Percentiles rank a stretch among this genome's conserved stretches.
These are phyloP conservation scores for Unio delphinus DNA, from an alignment of 2,888 invertebrate species.

Conservation along the genomic window DNA sequence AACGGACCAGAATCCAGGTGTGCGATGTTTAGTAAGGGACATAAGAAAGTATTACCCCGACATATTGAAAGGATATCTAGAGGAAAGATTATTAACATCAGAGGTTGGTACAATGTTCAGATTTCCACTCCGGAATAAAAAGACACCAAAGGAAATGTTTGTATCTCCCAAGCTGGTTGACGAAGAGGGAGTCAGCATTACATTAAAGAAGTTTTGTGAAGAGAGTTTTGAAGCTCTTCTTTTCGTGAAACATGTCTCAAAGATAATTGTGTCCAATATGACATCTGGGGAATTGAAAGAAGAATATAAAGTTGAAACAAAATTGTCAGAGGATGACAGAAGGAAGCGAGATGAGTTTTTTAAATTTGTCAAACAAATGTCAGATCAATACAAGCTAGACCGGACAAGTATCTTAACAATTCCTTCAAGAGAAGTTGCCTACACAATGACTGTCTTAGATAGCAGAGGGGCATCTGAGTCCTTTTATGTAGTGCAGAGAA, in stretches of 20 bases:
- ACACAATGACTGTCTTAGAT: constrained; percentile 15
- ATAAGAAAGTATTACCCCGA: constrained; percentile 39
- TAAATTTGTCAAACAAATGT: constrained; percentile 1
- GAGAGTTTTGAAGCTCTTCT: constrained; percentile 55
- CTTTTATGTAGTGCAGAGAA: constrained; percentile 31
- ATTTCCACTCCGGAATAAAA: constrained; percentile 55
- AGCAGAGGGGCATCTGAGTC: constrained; percentile 2
- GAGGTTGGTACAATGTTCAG: constrained; percentile 58
- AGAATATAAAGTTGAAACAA: constrained; percentile 1
- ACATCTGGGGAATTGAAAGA: constrained; percentile 1
- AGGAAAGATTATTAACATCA: constrained; percentile 25
- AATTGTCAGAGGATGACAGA: constrained; percentile 3
- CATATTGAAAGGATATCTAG: constrained; percentile 51
- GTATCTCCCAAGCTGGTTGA: constrained; percentile 3
- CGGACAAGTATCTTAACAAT: constrained; percentile 1
- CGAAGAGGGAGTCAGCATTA: constrained; percentile 18
- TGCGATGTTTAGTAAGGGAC: constrained; percentile 21
- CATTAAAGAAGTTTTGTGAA: constrained; percentile 44
- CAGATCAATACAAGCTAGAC: constrained; percentile 5
- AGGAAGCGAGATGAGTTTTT: background rate
- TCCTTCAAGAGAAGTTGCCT: constrained; percentile 10
- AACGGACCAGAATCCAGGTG: constrained; percentile 39
- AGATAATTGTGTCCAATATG: constrained; percentile 38
- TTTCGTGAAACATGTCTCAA: constrained; percentile 57
- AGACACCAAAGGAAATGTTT: constrained; percentile 50